Base-by-base conservation (phyloP, 2,888 invertebrate genomes). In the Tetanocera ferruginea region DNA sequence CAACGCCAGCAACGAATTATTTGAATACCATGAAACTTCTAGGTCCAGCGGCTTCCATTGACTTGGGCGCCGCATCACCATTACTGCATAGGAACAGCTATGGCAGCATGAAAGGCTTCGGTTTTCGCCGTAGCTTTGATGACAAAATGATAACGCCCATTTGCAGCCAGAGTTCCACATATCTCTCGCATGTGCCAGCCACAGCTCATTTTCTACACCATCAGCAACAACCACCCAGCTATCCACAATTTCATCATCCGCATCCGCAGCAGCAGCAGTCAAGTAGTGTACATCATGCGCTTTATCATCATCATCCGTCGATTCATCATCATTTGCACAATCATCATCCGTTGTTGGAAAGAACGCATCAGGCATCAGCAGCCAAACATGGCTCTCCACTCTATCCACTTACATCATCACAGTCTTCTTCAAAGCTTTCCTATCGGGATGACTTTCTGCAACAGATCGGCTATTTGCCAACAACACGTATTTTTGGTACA, bases 381-480 rank as follows among this genome's bases (percentile, higher is more conserved):
- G 64, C 82, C 37, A 78, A 74, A 34, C 74, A 70, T 37, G 57
- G 72, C 51, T 76, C 79, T 19, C 79, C 80, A n/a, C 72, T 80
- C 8, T 81, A 81, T 60, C 84, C 87, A 49, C 83, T 88, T 49
- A 86, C 86, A 31, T 85, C 89, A 52, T 87, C 88, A 25, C 86
- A 88, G 77, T 89, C 88, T 49, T 87, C 89, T 70, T 87, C 87
- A 55, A 87, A 87, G 78, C 84, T 89, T 77, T 88, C 89, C 78
- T 89, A 88, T 81, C 87, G 89, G 34, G 89, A 89, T 78, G 89
- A 89, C 79, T 89, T 89, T 79, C 85, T 89, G 64, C 88, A 89
- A 82, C 89, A 89, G 85, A 88, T 89, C 84, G 89, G 89, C 80
- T 88, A 89, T 28, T 82, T 88, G 86, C 88, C 88, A 82, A 88